A percentile compares a stretch with the other conserved stretches of the same genome.
phyloP scores from a whole-genome alignment of 2,797 vertebrate species.

The Prionace glauca region DNA sequence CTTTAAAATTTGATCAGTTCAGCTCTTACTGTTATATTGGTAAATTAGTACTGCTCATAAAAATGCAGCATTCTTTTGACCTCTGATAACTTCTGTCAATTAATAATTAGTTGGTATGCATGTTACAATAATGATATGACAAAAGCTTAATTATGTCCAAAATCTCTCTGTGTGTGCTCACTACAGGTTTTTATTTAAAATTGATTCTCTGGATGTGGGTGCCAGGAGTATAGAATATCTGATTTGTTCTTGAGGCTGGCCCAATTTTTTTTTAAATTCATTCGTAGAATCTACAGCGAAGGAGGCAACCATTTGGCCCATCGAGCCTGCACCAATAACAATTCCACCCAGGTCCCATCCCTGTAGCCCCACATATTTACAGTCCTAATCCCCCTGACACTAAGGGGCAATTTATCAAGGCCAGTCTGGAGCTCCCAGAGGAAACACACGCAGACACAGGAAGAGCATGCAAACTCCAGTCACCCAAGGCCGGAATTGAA shows the following conservation, averaged over 20 bases:
- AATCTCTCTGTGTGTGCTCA: not conserved
- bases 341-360: too few relatives aligned
- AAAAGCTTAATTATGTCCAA: not conserved
- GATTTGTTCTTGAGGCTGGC: not conserved
- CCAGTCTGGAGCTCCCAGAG: too few relatives aligned
- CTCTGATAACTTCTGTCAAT: not conserved
- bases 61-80: not conserved
- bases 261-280: not conserved
- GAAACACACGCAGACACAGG: too few relatives aligned
- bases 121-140: not conserved
- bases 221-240: not conserved
- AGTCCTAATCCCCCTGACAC: too few relatives aligned
- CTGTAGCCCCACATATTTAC: too few relatives aligned
- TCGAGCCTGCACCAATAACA: too few relatives aligned
- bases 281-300: too few relatives aligned
- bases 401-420: too few relatives aligned
- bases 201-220: not conserved
- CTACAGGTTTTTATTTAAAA: not conserved
- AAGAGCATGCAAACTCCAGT: too few relatives aligned
- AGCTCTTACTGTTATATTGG: not conserved
- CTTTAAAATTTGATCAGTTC: not conserved
- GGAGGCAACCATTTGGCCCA: too few relatives aligned
- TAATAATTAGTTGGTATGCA: not conserved
- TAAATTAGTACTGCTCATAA: not conserved
- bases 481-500: too few relatives aligned